Base-by-base conservation (phyloP, 2,797 vertebrate genomes). In the Vireo griseus region DNA sequence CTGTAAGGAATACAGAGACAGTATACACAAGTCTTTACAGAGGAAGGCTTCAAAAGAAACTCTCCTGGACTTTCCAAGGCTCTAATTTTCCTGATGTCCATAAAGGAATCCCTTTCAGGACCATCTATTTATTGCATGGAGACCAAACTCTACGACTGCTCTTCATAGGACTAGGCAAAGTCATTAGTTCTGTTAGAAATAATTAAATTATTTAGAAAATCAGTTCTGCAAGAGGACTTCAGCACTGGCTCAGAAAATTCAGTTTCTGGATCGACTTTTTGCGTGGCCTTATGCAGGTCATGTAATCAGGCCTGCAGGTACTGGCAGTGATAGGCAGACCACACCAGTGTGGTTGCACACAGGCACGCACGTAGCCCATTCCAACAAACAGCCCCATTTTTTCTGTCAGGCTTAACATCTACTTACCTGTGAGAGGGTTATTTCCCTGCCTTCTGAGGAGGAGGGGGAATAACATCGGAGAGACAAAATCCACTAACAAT, bases 401-500 rank as follows among this genome's bases (percentile, higher is more conserved):
- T 50, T 73, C 59, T 69, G 65, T 57, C 89, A 90, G 63, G 9
- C 25, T 81, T 59, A 74, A 84, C 44, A 63, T 37, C 71, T 47
- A 55, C 76, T 69, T 77, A 63, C 63, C 62, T 81, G 29, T 61
- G 66, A 90, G 72, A 80, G 58, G 29, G 28, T 83, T 75, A 77
- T 90, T 91, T 88, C 35, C 59, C 62, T 81, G 12, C 21, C 58
- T 94, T 65, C 58, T 29, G 82, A 91, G 74, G 75, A 92, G 80
- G 95, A 65, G 75, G 94, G 87, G 83, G 48, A 95, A 93, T 82
- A 92, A 94, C 45, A 1, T 33, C 1, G 1, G 44, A 79, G 80
- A 95, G 86, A 91, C 21, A 86, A 95, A 96, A 95, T 78, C 73
- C 84, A 65, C 88, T 79, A 63, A 67, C 40, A 57, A 31, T 85